A percentile compares a stretch with the other conserved stretches of the same genome.
phyloP scores from a whole-genome alignment of 2,113 vertebrate species.

The Sardina pilchardus region DNA sequence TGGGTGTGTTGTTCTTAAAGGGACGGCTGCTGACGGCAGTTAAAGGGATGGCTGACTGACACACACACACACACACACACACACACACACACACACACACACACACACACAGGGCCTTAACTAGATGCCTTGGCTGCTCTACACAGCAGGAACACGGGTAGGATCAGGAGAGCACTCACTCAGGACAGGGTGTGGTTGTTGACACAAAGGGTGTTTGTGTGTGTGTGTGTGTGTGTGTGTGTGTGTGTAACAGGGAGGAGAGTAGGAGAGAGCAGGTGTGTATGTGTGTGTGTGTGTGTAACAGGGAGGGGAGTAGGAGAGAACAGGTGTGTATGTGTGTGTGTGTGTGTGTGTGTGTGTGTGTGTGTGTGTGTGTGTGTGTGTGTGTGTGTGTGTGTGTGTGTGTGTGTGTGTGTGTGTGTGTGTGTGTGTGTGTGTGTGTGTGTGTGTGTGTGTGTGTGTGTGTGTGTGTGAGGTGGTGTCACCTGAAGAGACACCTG shows the following conservation, averaged over 20 bases:
- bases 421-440: conserved; percentile 15
- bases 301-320: conserved; percentile 5
- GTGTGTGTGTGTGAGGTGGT: conserved; percentile 20
- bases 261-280: not conserved
- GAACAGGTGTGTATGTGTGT: not conserved
- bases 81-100: not conserved
- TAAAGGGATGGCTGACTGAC: not conserved
- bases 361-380: not conserved
- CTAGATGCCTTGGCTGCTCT: not conserved
- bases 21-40: not conserved
- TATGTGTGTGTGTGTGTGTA: not conserved
- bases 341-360: not conserved
- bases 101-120: not conserved
- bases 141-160: not conserved
- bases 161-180: not conserved
- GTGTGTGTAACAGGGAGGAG: not conserved
- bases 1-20: not conserved
- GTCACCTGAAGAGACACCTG: conserved; percentile 45
- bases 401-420: conserved; percentile 23
- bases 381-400: conserved; percentile 1
- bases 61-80: not conserved
- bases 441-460: conserved; percentile 24
- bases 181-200: conserved; percentile 47
- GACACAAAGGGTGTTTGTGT: conserved; percentile 44
- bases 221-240: not conserved